These are phyloP conservation scores for Paramormyrops kingsleyae DNA, from an alignment of 2,113 vertebrate species.

Conservation along the genomic window DNA sequence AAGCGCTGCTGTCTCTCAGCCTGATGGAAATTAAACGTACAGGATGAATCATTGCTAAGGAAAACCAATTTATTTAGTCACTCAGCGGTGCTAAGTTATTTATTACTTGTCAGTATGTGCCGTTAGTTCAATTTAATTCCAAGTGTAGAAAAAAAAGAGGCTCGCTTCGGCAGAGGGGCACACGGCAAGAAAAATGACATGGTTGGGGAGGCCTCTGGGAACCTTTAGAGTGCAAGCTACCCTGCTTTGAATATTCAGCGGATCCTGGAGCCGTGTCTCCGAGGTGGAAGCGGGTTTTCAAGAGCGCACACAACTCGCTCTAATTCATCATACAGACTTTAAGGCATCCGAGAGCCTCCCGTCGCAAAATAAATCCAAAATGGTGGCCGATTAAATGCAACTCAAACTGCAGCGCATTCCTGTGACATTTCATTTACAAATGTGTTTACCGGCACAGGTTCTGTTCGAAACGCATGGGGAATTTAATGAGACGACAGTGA, in stretches of 20 bases:
- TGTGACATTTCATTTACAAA: conserved; percentile 11
- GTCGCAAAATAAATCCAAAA: background rate
- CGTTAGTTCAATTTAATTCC: conserved; percentile 79
- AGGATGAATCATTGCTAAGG: conserved; percentile 70
- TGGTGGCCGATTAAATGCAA: background rate
- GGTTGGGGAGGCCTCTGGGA: conserved; percentile 29
- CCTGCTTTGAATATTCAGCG: conserved; percentile 23
- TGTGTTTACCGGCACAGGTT: background rate
- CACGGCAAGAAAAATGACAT: conserved; percentile 19
- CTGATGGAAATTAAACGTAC: conserved; percentile 71
- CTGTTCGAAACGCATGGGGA: background rate
- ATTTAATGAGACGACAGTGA: conserved; percentile 10
- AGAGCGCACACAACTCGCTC: background rate
- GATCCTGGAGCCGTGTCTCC: conserved; percentile 8
- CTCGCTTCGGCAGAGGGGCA: background rate
- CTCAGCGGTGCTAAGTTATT: conserved; percentile 70
- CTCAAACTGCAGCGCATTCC: background rate
- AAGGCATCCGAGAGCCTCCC: background rate
- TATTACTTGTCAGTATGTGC: conserved; percentile 78
- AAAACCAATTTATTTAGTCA: conserved; percentile 83
- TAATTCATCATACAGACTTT: conserved; percentile 8
- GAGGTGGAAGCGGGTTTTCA: background rate
- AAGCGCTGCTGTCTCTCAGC: conserved; percentile 55
- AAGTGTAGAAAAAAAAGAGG: conserved; percentile 33
- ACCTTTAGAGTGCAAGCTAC: conserved; percentile 6